A percentile compares a stretch with the other conserved stretches of the same genome.
phyloP scores from a whole-genome alignment of 1,140 invertebrate species.

The Drosophila nigrodunni region DNA sequence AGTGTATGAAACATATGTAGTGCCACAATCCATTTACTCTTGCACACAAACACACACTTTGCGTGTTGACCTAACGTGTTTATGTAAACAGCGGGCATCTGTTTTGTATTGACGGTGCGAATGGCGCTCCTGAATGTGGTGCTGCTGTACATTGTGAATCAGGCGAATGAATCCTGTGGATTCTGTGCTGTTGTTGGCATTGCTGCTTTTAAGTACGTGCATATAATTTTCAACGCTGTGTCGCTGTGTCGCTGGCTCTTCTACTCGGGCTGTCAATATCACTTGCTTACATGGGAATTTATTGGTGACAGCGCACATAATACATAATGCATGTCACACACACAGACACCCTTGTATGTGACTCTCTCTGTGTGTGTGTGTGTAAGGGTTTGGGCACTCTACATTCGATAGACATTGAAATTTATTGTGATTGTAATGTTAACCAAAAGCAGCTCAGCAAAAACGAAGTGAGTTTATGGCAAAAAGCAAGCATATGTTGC shows the following conservation, averaged over 20 bases:
- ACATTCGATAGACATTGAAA: constrained; percentile 77
- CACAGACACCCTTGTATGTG: constrained; percentile 7
- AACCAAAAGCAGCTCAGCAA: constrained; percentile 39
- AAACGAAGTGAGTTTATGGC: constrained; percentile 60
- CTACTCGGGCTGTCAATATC: constrained; percentile 75
- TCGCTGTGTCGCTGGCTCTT: constrained; percentile 52
- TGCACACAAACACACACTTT: constrained; percentile 1
- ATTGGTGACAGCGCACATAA: constrained; percentile 78
- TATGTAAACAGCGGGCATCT: constrained; percentile 53
- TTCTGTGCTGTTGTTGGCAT: constrained; percentile 3
- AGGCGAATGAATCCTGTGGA: constrained; percentile 16
- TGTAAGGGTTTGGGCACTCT: constrained; percentile 41
- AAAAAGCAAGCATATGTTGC: constrained; percentile 35
- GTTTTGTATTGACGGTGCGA: constrained; percentile 50
- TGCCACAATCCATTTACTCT: neutral
- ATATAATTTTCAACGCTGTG: constrained; percentile 73
- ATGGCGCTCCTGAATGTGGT: constrained; percentile 22
- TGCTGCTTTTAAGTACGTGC: constrained; percentile 76
- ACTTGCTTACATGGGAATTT: constrained; percentile 80
- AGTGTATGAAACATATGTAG: constrained; percentile 19
- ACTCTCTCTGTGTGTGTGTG: constrained; percentile 7
- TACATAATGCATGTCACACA: constrained; percentile 68
- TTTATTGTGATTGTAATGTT: constrained; percentile 76
- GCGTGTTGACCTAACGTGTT: constrained; percentile 28
- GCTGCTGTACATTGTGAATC: neutral